phyloP scores from a whole-genome alignment of 2,113 vertebrate genomes.

The Astur gentilis region DNA sequence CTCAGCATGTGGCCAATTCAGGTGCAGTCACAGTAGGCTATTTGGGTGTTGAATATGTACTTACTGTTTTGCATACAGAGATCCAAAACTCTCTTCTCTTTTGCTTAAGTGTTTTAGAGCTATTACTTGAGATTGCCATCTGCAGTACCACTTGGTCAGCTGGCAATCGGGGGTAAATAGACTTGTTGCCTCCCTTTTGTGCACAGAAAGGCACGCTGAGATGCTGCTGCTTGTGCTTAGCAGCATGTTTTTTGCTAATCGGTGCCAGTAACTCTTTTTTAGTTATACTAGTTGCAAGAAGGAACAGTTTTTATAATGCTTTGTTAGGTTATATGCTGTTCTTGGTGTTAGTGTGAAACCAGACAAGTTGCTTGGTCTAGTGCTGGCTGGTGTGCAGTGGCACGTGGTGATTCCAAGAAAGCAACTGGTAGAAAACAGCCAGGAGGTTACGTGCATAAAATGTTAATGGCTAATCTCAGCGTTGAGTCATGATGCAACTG shows the following conservation, averaged over 20 bases:
- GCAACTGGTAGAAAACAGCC: not conserved
- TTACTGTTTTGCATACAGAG: not conserved
- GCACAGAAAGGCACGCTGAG: not conserved
- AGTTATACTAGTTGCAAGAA: not conserved
- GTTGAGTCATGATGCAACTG: not conserved
- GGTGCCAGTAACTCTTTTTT: not conserved
- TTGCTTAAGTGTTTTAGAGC: not conserved
- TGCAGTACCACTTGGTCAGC: not conserved
- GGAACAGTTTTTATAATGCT: not conserved
- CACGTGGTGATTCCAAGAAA: not conserved
- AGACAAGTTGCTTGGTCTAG: not conserved
- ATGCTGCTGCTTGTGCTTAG: not conserved
- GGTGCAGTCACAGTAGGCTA: not conserved
- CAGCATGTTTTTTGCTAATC: not conserved
- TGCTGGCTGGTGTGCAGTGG: not conserved
- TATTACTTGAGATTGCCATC: too few species aligned
- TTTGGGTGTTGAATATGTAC: not conserved
- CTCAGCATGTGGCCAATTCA: too few species aligned
- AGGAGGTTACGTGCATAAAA: not conserved
- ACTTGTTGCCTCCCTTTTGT: not conserved
- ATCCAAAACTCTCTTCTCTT: not conserved
- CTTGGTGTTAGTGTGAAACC: not conserved
- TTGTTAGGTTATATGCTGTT: too few species aligned
- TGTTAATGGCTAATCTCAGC: not conserved
- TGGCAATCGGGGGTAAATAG: not conserved